These are phyloP conservation scores for Neolamprologus sp. DNA, from an alignment of 2,113 vertebrate genomes.

Conservation along the genomic window DNA sequence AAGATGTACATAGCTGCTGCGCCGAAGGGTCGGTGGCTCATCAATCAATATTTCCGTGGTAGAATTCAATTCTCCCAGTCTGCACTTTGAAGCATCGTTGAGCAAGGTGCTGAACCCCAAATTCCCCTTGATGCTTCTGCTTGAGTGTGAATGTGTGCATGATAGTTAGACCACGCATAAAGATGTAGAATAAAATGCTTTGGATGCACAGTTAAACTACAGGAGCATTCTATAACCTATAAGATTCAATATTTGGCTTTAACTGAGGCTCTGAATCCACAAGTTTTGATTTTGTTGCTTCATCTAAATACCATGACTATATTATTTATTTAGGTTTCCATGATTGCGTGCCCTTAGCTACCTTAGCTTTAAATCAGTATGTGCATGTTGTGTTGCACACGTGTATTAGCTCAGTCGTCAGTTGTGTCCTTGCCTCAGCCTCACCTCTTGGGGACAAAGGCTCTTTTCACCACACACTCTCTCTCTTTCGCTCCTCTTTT, in stretches of 20 bases:
- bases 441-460: constrained; percentile 50
- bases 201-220: background rate
- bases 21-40: background rate
- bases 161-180: background rate
- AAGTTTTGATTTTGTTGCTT: background rate
- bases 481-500: background rate
- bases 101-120: background rate
- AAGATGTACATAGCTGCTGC: background rate
- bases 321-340: background rate
- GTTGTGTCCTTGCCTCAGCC: constrained; percentile 29
- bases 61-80: background rate
- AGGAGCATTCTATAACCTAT: background rate
- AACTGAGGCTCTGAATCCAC: background rate
- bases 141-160: background rate
- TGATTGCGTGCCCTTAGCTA: background rate
- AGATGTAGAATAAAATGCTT: background rate
- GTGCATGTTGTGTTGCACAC: background rate
- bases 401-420: background rate
- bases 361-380: background rate
- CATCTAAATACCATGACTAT: background rate
- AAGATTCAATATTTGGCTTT: background rate
- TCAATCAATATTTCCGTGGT: background rate
- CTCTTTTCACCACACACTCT: constrained; percentile 44
- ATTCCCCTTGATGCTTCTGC: background rate
- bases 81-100: background rate